These are phyloP conservation scores for Pseudotriccus pelzelni DNA, from an alignment of 2,797 vertebrate genomes.

Conservation along the genomic window DNA sequence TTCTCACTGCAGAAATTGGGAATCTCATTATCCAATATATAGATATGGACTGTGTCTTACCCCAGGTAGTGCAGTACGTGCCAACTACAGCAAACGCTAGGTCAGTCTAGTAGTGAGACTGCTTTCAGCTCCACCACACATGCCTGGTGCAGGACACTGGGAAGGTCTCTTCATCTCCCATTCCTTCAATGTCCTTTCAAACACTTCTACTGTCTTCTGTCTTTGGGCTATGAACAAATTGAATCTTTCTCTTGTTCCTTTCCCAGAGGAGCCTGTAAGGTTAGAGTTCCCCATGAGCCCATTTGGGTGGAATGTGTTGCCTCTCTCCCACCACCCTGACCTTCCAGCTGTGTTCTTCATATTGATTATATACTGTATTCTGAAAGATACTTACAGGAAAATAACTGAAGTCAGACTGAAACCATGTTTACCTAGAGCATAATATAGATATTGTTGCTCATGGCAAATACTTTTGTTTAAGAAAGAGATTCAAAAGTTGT, in stretches of 20 bases:
- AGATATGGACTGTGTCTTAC: neutral
- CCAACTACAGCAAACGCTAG: neutral
- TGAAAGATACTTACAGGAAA: neutral
- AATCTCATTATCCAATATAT: fast-evolving
- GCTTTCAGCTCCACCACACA: neutral
- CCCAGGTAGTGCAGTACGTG: neutral
- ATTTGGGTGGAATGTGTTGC: neutral
- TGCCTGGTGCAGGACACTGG: neutral
- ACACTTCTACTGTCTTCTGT: neutral
- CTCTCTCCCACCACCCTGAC: neutral
- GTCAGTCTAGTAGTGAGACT: neutral
- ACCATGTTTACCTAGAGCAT: neutral
- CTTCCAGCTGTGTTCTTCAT: neutral
- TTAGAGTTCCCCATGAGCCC: neutral
- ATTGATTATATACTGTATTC: neutral
- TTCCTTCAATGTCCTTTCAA: neutral
- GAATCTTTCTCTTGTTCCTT: neutral
- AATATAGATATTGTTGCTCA: neutral
- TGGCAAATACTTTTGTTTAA: neutral
- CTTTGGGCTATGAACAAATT: neutral
- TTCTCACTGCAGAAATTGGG: neutral
- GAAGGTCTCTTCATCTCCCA: neutral
- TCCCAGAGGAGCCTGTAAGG: neutral
- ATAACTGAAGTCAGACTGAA: neutral
- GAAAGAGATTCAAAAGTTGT: neutral